Percentiles rank a stretch among this genome's conserved stretches.
These are phyloP conservation scores for Diabrotica undecimpunctata DNA, from an alignment of 1,140 invertebrate species.

Conservation along the genomic window DNA sequence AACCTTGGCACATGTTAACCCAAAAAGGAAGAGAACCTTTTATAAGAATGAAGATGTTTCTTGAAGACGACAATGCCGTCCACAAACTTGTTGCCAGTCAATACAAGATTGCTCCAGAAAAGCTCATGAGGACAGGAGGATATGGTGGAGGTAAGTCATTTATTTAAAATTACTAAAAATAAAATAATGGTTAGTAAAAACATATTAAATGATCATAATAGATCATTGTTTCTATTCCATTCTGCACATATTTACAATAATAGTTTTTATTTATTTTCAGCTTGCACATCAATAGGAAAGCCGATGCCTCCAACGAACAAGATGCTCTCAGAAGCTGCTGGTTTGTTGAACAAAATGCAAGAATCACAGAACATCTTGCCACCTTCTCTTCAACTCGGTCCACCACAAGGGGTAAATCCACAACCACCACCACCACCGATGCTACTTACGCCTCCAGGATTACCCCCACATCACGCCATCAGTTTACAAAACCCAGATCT, in stretches of 20 bases:
- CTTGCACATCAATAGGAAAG: constrained; percentile 65
- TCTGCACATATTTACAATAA: constrained; percentile 7
- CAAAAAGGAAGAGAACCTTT: constrained; percentile 96
- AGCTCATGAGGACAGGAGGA: constrained; percentile 90
- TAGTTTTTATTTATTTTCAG: constrained; percentile 44
- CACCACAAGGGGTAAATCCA: constrained; percentile 40
- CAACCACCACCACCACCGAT: constrained; percentile 56
- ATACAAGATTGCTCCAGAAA: constrained; percentile 96
- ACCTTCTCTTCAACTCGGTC: constrained; percentile 51
- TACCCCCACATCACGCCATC: constrained; percentile 62
- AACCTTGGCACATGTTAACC: constrained; percentile 96
- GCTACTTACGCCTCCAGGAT: constrained; percentile 59
- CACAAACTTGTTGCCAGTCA: constrained; percentile 94
- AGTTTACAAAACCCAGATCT: constrained; percentile 54
- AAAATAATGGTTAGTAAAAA: background rate
- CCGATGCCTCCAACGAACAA: constrained; percentile 74
- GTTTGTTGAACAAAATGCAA: constrained; percentile 69
- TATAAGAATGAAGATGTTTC: constrained; percentile 97
- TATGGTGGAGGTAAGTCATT: constrained; percentile 65
- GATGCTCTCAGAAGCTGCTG: constrained; percentile 66
- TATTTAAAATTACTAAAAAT: background rate
- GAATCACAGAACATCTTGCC: constrained; percentile 57
- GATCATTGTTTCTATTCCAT: background rate
- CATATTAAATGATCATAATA: background rate
- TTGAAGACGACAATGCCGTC: constrained; percentile 95